phyloP scores from a whole-genome alignment of 2,797 vertebrate genomes.

The Helarctos malayanus region DNA sequence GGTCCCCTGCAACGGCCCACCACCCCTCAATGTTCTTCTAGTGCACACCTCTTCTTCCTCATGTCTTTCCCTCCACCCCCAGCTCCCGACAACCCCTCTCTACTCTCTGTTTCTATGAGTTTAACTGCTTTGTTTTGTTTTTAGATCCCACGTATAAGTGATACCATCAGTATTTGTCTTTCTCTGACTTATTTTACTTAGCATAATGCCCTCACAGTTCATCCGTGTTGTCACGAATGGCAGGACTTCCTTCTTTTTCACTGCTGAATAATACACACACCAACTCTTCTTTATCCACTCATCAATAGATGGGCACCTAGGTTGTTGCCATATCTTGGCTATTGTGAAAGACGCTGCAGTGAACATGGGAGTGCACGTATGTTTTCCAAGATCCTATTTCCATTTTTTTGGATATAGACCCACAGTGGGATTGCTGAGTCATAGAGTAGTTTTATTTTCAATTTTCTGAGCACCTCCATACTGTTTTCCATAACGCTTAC shows the following conservation, averaged over 20 bases:
- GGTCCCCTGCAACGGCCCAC: neutral
- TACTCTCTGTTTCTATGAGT: neutral
- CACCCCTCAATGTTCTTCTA: neutral
- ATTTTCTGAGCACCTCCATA: neutral
- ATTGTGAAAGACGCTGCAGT: neutral
- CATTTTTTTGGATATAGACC: neutral
- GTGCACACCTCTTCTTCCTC: neutral
- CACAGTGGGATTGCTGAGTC: neutral
- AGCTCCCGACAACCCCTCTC: neutral
- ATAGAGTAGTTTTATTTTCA: neutral
- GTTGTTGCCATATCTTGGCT: neutral
- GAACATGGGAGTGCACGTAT: neutral
- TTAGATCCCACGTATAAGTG: neutral
- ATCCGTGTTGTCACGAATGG: neutral
- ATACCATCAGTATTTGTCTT: neutral
- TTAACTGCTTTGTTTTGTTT: neutral
- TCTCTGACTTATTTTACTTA: neutral
- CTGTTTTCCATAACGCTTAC: neutral
- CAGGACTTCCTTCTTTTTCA: neutral
- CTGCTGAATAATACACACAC: neutral
- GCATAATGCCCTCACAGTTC: neutral
- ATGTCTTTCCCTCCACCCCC: neutral
- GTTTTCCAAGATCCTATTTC: neutral
- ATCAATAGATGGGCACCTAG: neutral
- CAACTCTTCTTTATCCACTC: neutral